Evolutionary conservation across 2,797 vertebrate genomes (phyloP), one percentile per base, ranked within the genome.

Genomic region (Sebastes taczanowskii): DNA sequence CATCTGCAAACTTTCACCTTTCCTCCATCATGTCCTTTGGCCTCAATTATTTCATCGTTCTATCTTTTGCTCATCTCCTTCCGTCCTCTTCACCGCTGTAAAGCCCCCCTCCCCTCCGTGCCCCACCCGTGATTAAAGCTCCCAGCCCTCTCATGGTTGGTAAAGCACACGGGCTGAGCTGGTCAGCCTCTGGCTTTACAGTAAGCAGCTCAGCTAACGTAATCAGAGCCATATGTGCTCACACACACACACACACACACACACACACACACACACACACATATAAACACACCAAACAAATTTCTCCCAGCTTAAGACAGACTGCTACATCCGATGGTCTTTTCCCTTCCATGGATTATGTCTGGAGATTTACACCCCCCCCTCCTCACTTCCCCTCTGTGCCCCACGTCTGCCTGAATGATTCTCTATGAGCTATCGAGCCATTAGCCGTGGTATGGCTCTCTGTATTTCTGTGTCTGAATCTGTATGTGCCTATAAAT

Each of bases 131-230:
- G 89, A 91, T 92, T 91, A 90, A 88, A 82, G 84, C 88, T 92
- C 78, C 58, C 42, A 25, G 74, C 72, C 80, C 81, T 86, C 87
- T 82, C 80, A 79, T 83, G 65, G 83, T 77, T 83, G 82, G 82
- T 85, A 87, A 86, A 88, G 84, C 76, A 80, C 77, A 77, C 72
- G 13, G 49, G 81, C 82, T 84, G 86, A 90, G 89, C 89, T 86
- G 88, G 92, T 86, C 91, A 87, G 89, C 90, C 82, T 89, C 83
- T 89, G 87, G 91, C 85, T 93, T 90, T 89, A 87, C 86, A 78
- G 83, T 93, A 93, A 93, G 90, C 90, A 90, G 93, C 92, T 94
- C 90, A 92, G 87, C 77, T 75, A 87, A 86, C 85, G 67, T 92
- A 93, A 94, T 90, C 86, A 89, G 83, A 88, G 80, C 80, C 87